Conservation (phyloP, 1,140 invertebrate genomes). For the Dreissena polymorpha region DNA sequence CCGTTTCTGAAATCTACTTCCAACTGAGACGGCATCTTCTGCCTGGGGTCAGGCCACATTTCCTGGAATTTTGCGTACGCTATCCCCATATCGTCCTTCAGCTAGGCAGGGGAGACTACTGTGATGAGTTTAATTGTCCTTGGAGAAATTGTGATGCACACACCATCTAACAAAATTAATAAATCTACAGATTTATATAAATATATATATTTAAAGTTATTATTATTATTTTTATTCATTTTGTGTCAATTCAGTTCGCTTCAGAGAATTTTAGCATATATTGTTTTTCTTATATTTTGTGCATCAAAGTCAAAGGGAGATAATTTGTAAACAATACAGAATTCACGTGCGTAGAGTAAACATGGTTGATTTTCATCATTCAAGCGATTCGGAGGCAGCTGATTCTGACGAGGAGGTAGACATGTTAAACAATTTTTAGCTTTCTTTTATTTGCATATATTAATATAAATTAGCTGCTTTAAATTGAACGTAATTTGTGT, state of each 20-base stretch:
- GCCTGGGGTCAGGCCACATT: constrained; percentile 25
- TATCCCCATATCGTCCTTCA: constrained; percentile 19
- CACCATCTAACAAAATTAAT: too few species aligned
- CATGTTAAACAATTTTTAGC: not conserved
- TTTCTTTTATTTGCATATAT: not conserved
- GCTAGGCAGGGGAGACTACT: not conserved
- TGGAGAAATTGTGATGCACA: too few species aligned
- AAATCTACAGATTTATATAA: too few species aligned
- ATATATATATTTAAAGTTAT: too few species aligned
- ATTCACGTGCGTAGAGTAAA: constrained; percentile 1
- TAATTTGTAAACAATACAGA: constrained; percentile 7
- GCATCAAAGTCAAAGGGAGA: not conserved
- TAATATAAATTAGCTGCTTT: too few species aligned
- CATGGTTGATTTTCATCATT: constrained; percentile 49
- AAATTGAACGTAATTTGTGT: too few species aligned
- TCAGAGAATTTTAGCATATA: not conserved
- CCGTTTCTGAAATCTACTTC: constrained; percentile 80
- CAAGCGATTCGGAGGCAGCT: constrained; percentile 44
- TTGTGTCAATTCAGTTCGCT: too few species aligned
- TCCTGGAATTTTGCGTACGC: not conserved
- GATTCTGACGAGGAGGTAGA: constrained; percentile 55
- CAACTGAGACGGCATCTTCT: not conserved
- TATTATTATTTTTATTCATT: too few species aligned
- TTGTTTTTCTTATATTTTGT: not conserved
- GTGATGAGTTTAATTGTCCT: too few species aligned